These are phyloP conservation scores for Acanthosepion esculentum DNA, from an alignment of 2,888 invertebrate genomes.

Conservation along the genomic window DNA sequence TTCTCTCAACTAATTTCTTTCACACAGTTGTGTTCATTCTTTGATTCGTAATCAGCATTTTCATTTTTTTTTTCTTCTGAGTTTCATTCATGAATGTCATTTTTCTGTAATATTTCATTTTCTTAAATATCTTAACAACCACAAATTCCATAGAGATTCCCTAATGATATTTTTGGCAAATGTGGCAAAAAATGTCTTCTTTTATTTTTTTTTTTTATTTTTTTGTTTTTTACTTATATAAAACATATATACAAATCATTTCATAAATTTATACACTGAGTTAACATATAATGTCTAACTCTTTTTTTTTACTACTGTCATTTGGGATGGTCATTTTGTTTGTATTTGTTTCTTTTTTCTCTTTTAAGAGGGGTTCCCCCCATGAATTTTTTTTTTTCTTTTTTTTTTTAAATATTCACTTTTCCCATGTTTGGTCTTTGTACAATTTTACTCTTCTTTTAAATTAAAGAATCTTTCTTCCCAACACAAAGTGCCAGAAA, in stretches of 20 bases:
- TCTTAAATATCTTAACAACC: background rate
- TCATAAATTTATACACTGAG: slow-evolving; percentile 17
- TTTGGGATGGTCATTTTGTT: background rate
- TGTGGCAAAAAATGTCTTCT: background rate
- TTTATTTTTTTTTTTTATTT: background rate
- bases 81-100: background rate
- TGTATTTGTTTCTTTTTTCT: background rate
- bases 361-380: background rate
- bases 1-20: background rate
- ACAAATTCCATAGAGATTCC: background rate
- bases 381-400: background rate
- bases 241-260: background rate
- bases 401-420: background rate
- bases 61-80: background rate
- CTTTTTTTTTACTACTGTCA: background rate
- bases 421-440: background rate
- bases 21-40: background rate
- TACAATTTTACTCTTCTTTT: background rate
- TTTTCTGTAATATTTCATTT: background rate
- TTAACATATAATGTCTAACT: background rate
- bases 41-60: background rate
- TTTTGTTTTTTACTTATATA: background rate
- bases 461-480: background rate
- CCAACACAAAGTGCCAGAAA: background rate
- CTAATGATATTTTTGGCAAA: background rate